A percentile compares a stretch with the other conserved stretches of the same genome.
phyloP scores from a whole-genome alignment of 2,888 invertebrate genomes.

The Brachyptera risi region DNA sequence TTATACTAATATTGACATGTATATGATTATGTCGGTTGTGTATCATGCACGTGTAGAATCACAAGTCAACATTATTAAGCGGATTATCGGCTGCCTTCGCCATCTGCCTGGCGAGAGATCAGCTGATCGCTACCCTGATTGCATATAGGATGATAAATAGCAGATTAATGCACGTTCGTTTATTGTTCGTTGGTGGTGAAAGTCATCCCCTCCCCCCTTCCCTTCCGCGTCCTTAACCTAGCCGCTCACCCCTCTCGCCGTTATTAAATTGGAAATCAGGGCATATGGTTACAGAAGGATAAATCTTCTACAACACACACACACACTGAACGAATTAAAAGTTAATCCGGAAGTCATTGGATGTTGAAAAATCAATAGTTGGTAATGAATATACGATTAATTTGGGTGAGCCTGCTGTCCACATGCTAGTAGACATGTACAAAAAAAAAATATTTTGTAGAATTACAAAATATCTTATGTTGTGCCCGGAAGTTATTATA shows the following conservation, averaged over 20 bases:
- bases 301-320: background rate
- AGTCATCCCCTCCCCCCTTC: conserved; percentile 1
- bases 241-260: too few species aligned
- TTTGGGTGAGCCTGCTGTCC: too few species aligned
- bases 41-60: background rate
- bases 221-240: too few species aligned
- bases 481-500: too few species aligned
- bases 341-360: conserved; percentile 18
- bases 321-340: conserved; percentile 11
- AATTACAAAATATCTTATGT: too few species aligned
- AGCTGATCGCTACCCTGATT: too few species aligned
- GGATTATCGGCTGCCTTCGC: background rate
- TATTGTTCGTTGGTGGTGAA: background rate
- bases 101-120: background rate
- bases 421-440: too few species aligned
- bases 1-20: too few species aligned
- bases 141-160: background rate
- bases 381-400: too few species aligned
- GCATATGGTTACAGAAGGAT: background rate
- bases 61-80: background rate
- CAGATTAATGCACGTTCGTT: conserved; percentile 1
- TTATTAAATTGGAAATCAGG: too few species aligned
- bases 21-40: too few species aligned
- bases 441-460: too few species aligned
- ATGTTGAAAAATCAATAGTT: conserved; percentile 3